Conservation (phyloP, 2,797 vertebrate species). For the Anguilla anguilla region DNA sequence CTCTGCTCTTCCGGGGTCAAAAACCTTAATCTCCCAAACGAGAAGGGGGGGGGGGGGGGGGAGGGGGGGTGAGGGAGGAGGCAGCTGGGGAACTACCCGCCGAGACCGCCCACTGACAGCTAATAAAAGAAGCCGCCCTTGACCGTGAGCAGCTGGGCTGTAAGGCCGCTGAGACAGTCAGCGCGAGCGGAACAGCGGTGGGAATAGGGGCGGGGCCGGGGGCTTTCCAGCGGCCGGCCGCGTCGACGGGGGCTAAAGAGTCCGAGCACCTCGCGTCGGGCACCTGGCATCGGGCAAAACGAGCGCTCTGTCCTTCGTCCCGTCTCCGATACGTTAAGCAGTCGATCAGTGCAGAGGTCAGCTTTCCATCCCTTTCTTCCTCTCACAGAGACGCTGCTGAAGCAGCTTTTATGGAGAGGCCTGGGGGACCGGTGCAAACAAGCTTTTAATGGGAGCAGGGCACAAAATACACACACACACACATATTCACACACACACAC, state of each 20-base stretch:
- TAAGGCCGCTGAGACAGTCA: slow-evolving; percentile 40
- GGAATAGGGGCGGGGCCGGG: neutral
- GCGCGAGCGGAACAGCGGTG: slow-evolving; percentile 48
- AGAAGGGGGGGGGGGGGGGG: slow-evolving; percentile 26
- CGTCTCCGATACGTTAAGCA: slow-evolving; percentile 67
- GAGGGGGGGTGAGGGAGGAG: slow-evolving; percentile 48
- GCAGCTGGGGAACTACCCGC: slow-evolving; percentile 73
- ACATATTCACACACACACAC: neutral
- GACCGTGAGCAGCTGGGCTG: slow-evolving; percentile 72
- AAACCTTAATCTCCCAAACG: slow-evolving; percentile 59
- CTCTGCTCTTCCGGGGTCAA: slow-evolving; percentile 50
- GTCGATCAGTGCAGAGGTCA: slow-evolving; percentile 64
- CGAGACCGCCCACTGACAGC: slow-evolving; percentile 61
- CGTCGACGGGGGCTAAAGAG: neutral
- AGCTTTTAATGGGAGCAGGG: neutral
- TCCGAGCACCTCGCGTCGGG: neutral
- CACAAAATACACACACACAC: neutral
- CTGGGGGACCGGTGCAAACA: slow-evolving; percentile 3
- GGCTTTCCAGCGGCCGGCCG: neutral
- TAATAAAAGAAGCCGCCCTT: slow-evolving; percentile 75
- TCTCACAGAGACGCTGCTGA: neutral
- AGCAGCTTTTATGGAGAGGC: neutral
- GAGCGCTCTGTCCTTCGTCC: slow-evolving; percentile 50
- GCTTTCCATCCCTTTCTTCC: neutral
- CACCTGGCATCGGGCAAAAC: neutral